A percentile compares a stretch with the other conserved stretches of the same genome.
Evolutionary conservation across 2,888 invertebrate species (phyloP).

Genomic region (Idaea biselata): DNA sequence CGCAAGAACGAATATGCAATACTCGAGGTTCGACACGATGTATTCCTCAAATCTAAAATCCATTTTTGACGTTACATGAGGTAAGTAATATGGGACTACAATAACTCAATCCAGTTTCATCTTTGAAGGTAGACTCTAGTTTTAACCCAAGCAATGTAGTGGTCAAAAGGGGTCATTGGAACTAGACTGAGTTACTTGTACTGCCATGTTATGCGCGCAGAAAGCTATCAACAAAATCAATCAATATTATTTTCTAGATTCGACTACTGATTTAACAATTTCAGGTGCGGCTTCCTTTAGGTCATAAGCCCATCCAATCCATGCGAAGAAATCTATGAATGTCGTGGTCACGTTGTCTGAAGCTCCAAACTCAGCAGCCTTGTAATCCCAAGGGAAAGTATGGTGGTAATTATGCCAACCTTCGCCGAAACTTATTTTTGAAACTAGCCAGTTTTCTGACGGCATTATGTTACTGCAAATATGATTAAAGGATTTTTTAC

Average conservation of each 20-base stretch:
- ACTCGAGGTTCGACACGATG: no score
- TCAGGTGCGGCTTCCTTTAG: slow-evolving; percentile 6
- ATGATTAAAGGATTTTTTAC: slow-evolving; percentile 36
- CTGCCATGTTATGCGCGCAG: background rate
- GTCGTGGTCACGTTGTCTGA: slow-evolving; percentile 15
- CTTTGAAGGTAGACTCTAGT: no score
- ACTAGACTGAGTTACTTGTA: no score
- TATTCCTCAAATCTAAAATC: no score
- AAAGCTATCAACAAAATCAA: background rate
- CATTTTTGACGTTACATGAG: no score
- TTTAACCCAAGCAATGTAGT: no score
- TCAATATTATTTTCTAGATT: background rate
- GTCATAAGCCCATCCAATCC: slow-evolving; percentile 22
- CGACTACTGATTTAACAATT: background rate
- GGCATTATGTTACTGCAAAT: slow-evolving; percentile 13
- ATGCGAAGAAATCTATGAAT: slow-evolving; percentile 28
- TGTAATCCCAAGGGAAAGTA: slow-evolving; percentile 92
- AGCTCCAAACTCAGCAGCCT: slow-evolving; percentile 84
- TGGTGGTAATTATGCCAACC: slow-evolving; percentile 96
- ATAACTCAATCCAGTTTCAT: no score
- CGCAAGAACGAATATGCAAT: no score
- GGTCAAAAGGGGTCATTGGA: no score
- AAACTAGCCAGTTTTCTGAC: slow-evolving; percentile 47
- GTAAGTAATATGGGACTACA: no score
- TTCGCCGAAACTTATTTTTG: slow-evolving; percentile 82